A percentile compares a stretch with the other conserved stretches of the same genome.
These are phyloP conservation scores for Marmota flaviventris DNA, from an alignment of 2,113 vertebrate species.

Conservation along the genomic window DNA sequence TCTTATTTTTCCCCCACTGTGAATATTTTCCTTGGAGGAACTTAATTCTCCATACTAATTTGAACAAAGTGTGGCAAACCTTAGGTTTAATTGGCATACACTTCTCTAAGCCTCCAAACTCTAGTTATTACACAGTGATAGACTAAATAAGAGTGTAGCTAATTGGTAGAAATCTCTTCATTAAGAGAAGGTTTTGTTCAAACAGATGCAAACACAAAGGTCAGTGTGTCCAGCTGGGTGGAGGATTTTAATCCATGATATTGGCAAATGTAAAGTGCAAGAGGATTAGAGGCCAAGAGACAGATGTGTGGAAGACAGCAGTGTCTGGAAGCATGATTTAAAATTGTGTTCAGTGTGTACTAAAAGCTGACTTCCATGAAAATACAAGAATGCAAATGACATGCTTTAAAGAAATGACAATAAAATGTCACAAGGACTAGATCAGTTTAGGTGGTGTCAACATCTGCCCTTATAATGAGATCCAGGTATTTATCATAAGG, in stretches of 20 bases:
- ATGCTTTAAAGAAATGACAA: conserved; percentile 57
- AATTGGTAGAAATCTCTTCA: conserved; percentile 80
- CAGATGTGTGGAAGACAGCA: conserved; percentile 64
- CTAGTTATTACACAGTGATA: conserved; percentile 50
- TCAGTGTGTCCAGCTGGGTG: conserved; percentile 67
- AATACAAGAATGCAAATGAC: conserved; percentile 35
- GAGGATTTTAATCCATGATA: conserved; percentile 70
- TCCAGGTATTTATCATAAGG: not conserved
- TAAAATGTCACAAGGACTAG: conserved; percentile 53
- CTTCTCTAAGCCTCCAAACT: conserved; percentile 58
- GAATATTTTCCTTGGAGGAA: conserved; percentile 45
- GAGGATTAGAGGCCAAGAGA: conserved; percentile 67
- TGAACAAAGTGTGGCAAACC: conserved; percentile 57
- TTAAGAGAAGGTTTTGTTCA: conserved; percentile 74
- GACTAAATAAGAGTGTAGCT: conserved; percentile 70
- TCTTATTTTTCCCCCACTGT: not conserved
- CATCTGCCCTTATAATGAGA: conserved; percentile 16
- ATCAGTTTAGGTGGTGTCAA: not conserved
- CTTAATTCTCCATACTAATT: conserved; percentile 7
- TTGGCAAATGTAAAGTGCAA: conserved; percentile 24
- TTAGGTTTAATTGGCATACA: conserved; percentile 48
- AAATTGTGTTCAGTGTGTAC: not conserved
- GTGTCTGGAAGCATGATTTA: conserved; percentile 50
- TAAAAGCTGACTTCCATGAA: not conserved
- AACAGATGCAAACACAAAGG: conserved; percentile 76